Evolutionary conservation across 2,797 vertebrate genomes (phyloP).

Genomic region (Scleropages formosus): DNA sequence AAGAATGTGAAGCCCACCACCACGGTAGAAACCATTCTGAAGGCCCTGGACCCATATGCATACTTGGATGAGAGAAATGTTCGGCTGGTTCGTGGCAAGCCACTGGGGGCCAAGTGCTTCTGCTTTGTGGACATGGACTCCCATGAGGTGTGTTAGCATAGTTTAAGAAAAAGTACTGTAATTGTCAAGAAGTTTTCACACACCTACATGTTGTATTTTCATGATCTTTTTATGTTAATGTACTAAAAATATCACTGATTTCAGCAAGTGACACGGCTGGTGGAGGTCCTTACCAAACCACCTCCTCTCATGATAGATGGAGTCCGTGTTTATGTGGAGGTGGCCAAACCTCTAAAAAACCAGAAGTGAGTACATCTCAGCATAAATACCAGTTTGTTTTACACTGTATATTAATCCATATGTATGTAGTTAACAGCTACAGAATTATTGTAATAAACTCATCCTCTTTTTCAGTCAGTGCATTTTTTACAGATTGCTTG

Average conservation of each 20-base stretch:
- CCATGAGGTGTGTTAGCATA: conserved; percentile 78
- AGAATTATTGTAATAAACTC: no score
- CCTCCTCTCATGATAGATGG: conserved; percentile 87
- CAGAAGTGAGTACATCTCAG: conserved; percentile 62
- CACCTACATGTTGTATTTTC: neutral
- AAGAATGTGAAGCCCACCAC: conserved; percentile 88
- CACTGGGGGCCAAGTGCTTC: conserved; percentile 84
- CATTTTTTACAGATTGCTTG: no score
- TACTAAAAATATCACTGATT: conserved; percentile 39
- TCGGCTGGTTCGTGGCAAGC: conserved; percentile 88
- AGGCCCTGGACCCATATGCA: conserved; percentile 84
- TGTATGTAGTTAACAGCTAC: no score
- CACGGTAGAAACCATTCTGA: conserved; percentile 85
- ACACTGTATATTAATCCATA: neutral
- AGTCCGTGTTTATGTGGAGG: conserved; percentile 85
- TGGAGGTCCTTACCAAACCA: conserved; percentile 84
- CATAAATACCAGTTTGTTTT: no score
- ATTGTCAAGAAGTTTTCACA: neutral
- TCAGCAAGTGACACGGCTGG: conserved; percentile 88
- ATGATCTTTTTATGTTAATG: neutral
- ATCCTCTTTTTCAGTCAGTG: no score
- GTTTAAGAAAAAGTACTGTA: neutral
- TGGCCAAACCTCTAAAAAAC: conserved; percentile 80
- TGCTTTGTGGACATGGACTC: conserved; percentile 98
- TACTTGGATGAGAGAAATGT: conserved; percentile 88